Conservation (phyloP, 2,113 vertebrate genomes). For the Carassius auratus region DNA sequence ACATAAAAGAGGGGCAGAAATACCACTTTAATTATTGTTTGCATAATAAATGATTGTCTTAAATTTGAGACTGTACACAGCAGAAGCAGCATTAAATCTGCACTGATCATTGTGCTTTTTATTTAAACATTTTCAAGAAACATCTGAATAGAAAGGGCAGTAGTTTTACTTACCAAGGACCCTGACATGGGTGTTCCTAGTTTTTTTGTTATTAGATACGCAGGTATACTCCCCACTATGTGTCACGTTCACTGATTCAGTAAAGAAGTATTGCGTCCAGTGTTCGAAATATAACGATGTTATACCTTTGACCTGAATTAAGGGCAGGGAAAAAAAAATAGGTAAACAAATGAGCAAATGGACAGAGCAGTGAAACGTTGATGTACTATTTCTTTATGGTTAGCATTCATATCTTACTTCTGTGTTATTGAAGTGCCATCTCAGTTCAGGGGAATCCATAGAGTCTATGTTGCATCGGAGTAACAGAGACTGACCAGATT, state of each 20-base stretch:
- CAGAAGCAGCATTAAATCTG: background rate
- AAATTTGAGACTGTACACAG: background rate
- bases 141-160: background rate
- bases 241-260: conserved; percentile 54
- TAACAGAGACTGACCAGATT: conserved; percentile 63
- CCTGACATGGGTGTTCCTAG: conserved; percentile 73
- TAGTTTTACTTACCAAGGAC: conserved; percentile 76
- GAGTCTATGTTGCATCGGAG: conserved; percentile 61
- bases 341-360: background rate
- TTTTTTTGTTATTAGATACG: conserved; percentile 58
- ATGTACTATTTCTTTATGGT: conserved; percentile 5
- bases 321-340: background rate
- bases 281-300: rapidly evolving
- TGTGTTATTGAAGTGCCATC: conserved; percentile 49
- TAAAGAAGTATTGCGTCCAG: conserved; percentile 44
- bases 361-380: background rate
- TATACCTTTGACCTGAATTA: conserved; percentile 60
- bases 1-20: conserved; percentile 47
- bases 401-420: conserved; percentile 25
- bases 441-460: rapidly evolving
- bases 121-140: background rate
- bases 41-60: background rate
- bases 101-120: background rate
- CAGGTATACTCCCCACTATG: conserved; percentile 82
- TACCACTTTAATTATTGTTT: background rate